These are phyloP conservation scores for Microplitis manilae DNA, from an alignment of 2,888 invertebrate species.

Conservation along the genomic window DNA sequence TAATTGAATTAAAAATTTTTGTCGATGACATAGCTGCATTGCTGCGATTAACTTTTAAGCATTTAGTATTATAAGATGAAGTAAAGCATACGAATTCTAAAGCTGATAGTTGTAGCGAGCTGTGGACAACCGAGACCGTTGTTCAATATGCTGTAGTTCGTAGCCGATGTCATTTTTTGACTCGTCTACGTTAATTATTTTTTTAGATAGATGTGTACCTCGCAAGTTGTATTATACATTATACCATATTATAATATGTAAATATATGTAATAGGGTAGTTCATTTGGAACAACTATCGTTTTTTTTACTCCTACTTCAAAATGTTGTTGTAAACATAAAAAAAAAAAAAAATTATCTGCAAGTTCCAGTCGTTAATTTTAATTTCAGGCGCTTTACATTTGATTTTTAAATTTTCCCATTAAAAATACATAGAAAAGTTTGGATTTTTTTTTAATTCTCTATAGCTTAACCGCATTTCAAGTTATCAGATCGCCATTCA, in stretches of 20 bases:
- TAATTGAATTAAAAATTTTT: conserved; percentile 9
- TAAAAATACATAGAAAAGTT: too few species aligned
- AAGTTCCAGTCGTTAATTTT: too few species aligned
- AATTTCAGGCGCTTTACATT: too few species aligned
- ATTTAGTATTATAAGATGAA: conserved; percentile 62
- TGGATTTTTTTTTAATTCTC: too few species aligned
- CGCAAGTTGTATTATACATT: conserved; percentile 43
- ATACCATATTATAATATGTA: conserved; percentile 32
- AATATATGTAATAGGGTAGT: background rate
- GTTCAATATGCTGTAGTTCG: conserved; percentile 64
- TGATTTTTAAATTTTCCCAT: too few species aligned
- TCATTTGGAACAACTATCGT: background rate
- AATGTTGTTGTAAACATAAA: too few species aligned
- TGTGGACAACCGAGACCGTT: conserved; percentile 54
- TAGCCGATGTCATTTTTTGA: conserved; percentile 64
- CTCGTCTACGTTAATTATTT: conserved; percentile 55
- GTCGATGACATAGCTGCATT: conserved; percentile 37
- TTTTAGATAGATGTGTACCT: conserved; percentile 49
- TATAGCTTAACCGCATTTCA: too few species aligned
- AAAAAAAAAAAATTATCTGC: too few species aligned
- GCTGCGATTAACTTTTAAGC: conserved; percentile 37
- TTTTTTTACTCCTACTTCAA: too few species aligned
- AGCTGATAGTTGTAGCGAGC: conserved; percentile 68
- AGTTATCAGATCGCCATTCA: too few species aligned
- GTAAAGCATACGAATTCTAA: conserved; percentile 71